Conservation (phyloP, 2,888 invertebrate genomes). For the Agelastica alni region DNA sequence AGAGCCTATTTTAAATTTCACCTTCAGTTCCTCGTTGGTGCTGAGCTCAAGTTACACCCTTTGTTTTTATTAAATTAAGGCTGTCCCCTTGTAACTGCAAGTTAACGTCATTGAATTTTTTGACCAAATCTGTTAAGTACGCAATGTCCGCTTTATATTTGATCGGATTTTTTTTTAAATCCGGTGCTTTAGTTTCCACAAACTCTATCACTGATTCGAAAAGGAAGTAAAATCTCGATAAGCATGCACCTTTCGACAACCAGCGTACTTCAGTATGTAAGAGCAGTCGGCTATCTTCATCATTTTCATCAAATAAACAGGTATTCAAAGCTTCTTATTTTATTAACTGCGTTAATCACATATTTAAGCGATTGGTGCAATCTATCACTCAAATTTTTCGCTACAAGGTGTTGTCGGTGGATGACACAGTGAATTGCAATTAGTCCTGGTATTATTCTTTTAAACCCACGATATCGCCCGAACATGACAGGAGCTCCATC, state of each 20-base stretch:
- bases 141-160: background rate
- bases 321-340: conserved; percentile 29
- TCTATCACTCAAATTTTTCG: conserved; percentile 9
- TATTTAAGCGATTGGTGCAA: conserved; percentile 28
- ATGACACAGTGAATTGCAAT: background rate
- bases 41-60: conserved; percentile 6
- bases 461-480: conserved; percentile 4
- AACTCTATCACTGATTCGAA: background rate
- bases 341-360: conserved; percentile 31
- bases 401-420: background rate
- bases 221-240: background rate
- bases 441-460: too few relatives aligned
- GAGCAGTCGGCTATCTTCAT: background rate
- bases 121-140: background rate
- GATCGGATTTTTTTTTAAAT: background rate
- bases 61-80: conserved; percentile 18
- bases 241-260: background rate
- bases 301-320: background rate
- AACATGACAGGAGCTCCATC: conserved; percentile 8
- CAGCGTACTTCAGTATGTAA: too few relatives aligned
- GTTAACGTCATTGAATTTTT: too few relatives aligned
- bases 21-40: background rate
- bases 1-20: background rate
- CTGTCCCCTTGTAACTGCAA: conserved; percentile 10
- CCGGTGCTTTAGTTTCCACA: background rate